Percentiles rank a stretch among this genome's conserved stretches.
Conservation (phyloP, 2,888 invertebrate species). For the Homarus gammarus region DNA sequence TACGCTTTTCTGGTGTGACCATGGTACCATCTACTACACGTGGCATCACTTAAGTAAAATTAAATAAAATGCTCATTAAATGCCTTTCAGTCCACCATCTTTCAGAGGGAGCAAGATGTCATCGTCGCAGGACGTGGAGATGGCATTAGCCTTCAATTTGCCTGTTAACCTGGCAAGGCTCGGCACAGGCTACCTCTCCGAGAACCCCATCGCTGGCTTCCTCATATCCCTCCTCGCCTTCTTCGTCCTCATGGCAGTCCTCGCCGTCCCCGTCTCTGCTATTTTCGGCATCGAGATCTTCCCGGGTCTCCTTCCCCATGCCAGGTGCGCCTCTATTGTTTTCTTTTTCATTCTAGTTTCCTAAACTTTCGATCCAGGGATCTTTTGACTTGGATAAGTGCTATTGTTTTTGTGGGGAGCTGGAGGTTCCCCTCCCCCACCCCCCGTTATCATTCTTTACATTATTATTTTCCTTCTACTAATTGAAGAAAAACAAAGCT, state of each 20-base stretch:
- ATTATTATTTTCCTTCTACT: no score
- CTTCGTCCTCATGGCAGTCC: slow-evolving; percentile 53
- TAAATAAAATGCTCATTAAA: no score
- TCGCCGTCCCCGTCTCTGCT: slow-evolving; percentile 41
- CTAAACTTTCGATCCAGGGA: no score
- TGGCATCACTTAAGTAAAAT: no score
- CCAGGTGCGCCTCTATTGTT: slow-evolving; percentile 5
- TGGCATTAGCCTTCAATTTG: slow-evolving; percentile 14
- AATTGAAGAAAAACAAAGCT: no score
- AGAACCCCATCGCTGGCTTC: slow-evolving; percentile 51
- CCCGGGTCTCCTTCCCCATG: slow-evolving; percentile 27
- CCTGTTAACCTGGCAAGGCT: slow-evolving; percentile 42
- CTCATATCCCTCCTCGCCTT: slow-evolving; percentile 51
- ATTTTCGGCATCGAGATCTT: slow-evolving; percentile 42
- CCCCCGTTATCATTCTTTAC: no score
- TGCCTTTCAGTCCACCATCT: background rate
- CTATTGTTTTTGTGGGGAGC: no score
- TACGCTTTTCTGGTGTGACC: no score
- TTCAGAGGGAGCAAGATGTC: background rate
- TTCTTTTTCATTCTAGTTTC: no score
- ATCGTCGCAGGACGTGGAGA: slow-evolving; percentile 26
- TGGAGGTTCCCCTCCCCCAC: no score
- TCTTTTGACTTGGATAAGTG: no score
- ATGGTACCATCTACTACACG: no score
- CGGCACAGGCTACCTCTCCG: slow-evolving; percentile 26